Evolutionary conservation across 2,113 vertebrate species (phyloP).

Genomic region (Tachuris rubrigastra): DNA sequence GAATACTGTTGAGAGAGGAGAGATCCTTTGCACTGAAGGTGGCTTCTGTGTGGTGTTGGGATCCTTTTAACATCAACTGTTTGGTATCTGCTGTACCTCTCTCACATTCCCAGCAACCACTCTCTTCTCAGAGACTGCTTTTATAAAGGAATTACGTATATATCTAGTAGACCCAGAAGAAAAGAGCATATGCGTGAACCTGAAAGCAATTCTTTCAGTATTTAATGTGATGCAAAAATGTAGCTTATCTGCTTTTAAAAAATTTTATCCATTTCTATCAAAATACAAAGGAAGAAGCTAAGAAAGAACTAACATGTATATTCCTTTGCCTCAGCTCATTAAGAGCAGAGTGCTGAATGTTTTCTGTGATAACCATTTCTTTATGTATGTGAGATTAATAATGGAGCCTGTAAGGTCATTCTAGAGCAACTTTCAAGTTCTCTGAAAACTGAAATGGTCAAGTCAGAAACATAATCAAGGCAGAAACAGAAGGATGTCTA

Average conservation of each 20-base stretch:
- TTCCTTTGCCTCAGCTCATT: neutral
- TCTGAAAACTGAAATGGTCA: conserved; percentile 50
- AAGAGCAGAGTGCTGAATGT: neutral
- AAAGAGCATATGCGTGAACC: neutral
- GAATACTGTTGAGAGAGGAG: neutral
- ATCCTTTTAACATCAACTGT: neutral
- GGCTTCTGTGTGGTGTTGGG: neutral
- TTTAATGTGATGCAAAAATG: neutral
- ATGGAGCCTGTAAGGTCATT: conserved; percentile 35
- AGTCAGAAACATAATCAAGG: conserved; percentile 56
- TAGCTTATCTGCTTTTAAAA: neutral
- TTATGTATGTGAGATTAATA: conserved; percentile 28
- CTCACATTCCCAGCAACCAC: neutral
- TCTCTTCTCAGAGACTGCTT: neutral
- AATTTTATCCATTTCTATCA: neutral
- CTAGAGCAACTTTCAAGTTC: conserved; percentile 36
- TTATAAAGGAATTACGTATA: neutral
- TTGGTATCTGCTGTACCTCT: neutral
- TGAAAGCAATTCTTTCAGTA: neutral
- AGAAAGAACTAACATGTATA: neutral
- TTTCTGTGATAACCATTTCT: conserved; percentile 5
- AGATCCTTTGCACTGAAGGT: neutral
- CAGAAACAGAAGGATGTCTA: conserved; percentile 61
- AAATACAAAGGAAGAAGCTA: neutral
- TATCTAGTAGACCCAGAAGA: neutral